phyloP scores from a whole-genome alignment of 2,888 invertebrate genomes.

The Ethmia dodecea region DNA sequence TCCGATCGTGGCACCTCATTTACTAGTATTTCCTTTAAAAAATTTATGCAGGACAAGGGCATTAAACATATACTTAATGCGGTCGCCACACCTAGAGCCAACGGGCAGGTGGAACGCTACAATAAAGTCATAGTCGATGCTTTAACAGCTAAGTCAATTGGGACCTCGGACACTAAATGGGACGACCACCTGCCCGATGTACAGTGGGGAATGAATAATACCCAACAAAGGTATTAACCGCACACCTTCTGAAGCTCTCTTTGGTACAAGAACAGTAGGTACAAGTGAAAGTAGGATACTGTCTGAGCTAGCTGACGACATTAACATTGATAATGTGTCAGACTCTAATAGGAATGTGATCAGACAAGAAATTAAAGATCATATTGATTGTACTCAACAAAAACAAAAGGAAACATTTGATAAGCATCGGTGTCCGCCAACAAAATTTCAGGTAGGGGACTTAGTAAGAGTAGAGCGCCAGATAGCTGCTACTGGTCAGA shows the following conservation, averaged over 20 bases:
- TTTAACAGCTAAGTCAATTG: not conserved
- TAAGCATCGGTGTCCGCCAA: too few relatives aligned
- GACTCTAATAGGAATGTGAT: too few relatives aligned
- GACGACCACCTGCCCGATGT: constrained; percentile 5
- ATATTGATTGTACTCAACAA: too few relatives aligned
- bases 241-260: constrained; percentile 11
- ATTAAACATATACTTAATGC: not conserved
- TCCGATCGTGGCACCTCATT: not conserved
- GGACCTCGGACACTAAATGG: not conserved
- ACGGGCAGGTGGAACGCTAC: not conserved
- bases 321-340: too few relatives aligned
- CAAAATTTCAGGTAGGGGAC: too few relatives aligned
- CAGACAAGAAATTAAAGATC: too few relatives aligned
- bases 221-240: constrained; percentile 9
- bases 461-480: too few relatives aligned
- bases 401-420: too few relatives aligned
- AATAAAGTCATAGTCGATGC: not conserved
- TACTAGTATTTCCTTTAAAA: not conserved
- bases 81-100: not conserved
- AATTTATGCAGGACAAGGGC: not conserved
- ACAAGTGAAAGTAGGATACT: constrained; percentile 5
- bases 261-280: constrained; percentile 1
- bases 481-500: too few relatives aligned
- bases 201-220: constrained; percentile 15
- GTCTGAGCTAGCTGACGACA: too few relatives aligned